A percentile compares a stretch with the other conserved stretches of the same genome.
phyloP scores from a whole-genome alignment of 1,140 invertebrate genomes.

The Pogonognathellus flavescens region DNA sequence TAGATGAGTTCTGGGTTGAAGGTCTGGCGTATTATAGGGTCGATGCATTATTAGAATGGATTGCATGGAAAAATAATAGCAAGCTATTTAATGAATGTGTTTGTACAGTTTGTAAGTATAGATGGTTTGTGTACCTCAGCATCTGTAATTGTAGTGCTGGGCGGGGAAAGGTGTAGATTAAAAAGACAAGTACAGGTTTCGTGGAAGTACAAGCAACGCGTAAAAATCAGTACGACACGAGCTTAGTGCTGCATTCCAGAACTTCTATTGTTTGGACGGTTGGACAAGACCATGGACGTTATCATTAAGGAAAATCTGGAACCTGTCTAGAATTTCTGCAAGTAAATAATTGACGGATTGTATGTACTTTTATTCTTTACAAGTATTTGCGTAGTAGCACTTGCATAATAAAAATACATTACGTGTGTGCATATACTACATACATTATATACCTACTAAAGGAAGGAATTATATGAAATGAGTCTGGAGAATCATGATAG shows the following conservation, averaged over 20 bases:
- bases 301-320: slow-evolving; percentile 3
- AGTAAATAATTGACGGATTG: slow-evolving; percentile 4
- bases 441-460: no score
- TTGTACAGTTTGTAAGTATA: neutral
- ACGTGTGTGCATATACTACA: no score
- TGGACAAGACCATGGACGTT: neutral
- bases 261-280: neutral
- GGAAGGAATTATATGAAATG: no score
- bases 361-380: neutral
- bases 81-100: slow-evolving; percentile 24
- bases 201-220: neutral
- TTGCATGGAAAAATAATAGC: slow-evolving; percentile 27
- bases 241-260: slow-evolving; percentile 5
- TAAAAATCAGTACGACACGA: neutral
- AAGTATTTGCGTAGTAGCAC: no score
- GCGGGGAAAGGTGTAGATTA: slow-evolving; percentile 26
- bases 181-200: slow-evolving; percentile 17
- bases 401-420: no score
- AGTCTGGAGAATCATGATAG: neutral
- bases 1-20: no score
- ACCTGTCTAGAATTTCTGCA: slow-evolving; percentile 2
- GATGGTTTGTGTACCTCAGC: neutral
- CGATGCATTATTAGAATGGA: slow-evolving; percentile 2
- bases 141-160: slow-evolving; percentile 26
- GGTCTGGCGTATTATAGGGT: neutral